Percentiles rank a stretch among this genome's conserved stretches.
Conservation (phyloP, 2,888 invertebrate species). For the Catocala sponsa region DNA sequence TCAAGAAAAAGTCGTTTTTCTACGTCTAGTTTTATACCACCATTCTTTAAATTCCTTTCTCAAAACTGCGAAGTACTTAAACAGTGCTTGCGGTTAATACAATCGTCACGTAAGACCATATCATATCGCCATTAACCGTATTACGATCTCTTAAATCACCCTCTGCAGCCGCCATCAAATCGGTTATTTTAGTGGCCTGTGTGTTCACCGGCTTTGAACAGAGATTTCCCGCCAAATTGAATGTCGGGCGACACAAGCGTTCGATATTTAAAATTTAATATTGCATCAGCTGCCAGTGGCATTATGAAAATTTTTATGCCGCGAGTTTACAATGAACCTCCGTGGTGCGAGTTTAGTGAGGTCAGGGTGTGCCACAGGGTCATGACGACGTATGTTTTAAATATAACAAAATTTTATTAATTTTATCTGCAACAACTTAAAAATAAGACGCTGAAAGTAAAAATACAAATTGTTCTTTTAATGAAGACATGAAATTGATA, state of each 20-base stretch:
- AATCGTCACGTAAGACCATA: conserved; percentile 32
- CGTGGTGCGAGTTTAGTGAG: conserved; percentile 25
- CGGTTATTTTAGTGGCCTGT: conserved; percentile 66
- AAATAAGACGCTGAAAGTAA: no score
- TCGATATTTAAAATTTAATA: conserved; percentile 87
- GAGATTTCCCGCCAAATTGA: conserved; percentile 77
- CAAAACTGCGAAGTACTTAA: background rate
- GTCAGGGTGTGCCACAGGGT: conserved; percentile 6
- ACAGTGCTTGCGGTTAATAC: conserved; percentile 1
- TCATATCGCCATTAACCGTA: conserved; percentile 36
- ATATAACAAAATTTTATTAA: no score
- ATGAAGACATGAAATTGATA: no score
- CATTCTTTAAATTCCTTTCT: background rate
- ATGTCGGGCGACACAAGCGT: conserved; percentile 65
- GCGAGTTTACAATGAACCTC: conserved; percentile 49
- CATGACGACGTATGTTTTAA: background rate
- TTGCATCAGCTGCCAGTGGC: conserved; percentile 78
- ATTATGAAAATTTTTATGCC: conserved; percentile 75
- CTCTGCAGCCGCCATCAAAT: conserved; percentile 48
- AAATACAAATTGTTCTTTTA: no score
- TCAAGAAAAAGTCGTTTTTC: no score
- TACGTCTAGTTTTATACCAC: no score
- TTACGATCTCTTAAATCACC: conserved; percentile 47
- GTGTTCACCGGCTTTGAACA: conserved; percentile 59
- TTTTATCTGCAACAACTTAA: no score